These are phyloP conservation scores for Bettongia penicillata DNA, from an alignment of 2,113 vertebrate genomes.

Conservation along the genomic window DNA sequence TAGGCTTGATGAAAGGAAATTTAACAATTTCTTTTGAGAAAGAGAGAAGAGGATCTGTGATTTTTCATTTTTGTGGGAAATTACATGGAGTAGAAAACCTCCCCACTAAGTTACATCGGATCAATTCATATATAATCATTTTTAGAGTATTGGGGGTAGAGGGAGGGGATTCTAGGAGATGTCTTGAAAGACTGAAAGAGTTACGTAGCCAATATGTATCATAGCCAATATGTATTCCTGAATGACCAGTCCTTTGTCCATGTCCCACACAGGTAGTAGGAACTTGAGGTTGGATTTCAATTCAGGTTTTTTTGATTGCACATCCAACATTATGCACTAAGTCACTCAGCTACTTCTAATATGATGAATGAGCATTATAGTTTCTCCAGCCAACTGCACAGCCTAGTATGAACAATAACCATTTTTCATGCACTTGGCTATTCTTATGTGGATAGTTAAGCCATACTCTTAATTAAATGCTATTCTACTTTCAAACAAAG, in stretches of 20 bases:
- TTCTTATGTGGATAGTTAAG: not conserved
- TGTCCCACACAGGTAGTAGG: not conserved
- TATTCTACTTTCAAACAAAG: not conserved
- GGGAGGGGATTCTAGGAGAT: not conserved
- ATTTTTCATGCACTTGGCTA: not conserved
- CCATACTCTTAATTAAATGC: not conserved
- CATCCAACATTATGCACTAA: not conserved
- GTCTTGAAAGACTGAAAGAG: not conserved
- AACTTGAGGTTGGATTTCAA: not conserved
- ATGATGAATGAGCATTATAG: not conserved
- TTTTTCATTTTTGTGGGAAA: not conserved
- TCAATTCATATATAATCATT: not conserved
- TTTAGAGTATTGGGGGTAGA: not conserved
- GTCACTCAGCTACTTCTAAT: not conserved
- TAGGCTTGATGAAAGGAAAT: not conserved
- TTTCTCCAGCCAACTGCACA: not conserved
- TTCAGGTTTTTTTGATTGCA: not conserved
- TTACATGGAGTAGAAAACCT: not conserved
- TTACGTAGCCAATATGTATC: too few species aligned
- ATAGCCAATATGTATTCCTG: not conserved
- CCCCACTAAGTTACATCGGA: not conserved
- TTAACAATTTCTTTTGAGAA: not conserved
- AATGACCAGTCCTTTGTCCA: not conserved
- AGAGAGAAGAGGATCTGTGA: not conserved
- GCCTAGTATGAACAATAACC: not conserved